Base-by-base conservation (phyloP, 2,888 invertebrate species). In the Scrobipalpa costella region DNA sequence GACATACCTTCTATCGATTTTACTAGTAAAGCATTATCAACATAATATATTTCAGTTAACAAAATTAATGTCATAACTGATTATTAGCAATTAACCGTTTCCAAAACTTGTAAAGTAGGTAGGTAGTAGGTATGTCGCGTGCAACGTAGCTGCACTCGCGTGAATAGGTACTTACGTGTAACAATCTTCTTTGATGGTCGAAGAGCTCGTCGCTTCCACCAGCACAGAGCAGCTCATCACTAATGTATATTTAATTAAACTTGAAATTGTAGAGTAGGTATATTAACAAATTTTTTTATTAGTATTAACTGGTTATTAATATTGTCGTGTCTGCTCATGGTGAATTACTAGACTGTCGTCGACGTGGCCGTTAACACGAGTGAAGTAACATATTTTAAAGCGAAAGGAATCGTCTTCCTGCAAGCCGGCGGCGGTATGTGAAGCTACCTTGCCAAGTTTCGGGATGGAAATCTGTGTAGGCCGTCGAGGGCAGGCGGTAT, bases 151-250 rank as follows among this genome's bases (percentile, higher is more conserved):
- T 27, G 27, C 27, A 27, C 2, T 27, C 27, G 27, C 27, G 27
- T 27, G 27, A 27, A 5, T 27, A 27, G 27, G 27, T 27, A 85
- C 90, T 84, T 75, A 90, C 90, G 84, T 81, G 70, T 90, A 89
- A 1, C 86, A 69, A 64, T 89, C 89, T 64, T 86, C 89, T 59
- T 82, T 82, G 59, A 75, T 67, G 65, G 69, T 79, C 9, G 88
- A 83, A 60, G 85, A 84, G 68, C 85, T 84, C 7, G 83, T 82
- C 1, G 85, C 84, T 68, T 86, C 87, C 38, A 84, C 79, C 49
- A 85, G 64, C 71, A 84, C 78, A 1, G 86, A 74, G 67, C 77
- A 76, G 68, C 79, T 85, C 85, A 86, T 85, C 71, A 77, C 80
- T 79, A 64, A 40, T 64, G 61, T 67, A 57, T 62, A 27, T n/a